Base-by-base conservation (phyloP, 2,888 invertebrate genomes). In the Cantharis nigra region DNA sequence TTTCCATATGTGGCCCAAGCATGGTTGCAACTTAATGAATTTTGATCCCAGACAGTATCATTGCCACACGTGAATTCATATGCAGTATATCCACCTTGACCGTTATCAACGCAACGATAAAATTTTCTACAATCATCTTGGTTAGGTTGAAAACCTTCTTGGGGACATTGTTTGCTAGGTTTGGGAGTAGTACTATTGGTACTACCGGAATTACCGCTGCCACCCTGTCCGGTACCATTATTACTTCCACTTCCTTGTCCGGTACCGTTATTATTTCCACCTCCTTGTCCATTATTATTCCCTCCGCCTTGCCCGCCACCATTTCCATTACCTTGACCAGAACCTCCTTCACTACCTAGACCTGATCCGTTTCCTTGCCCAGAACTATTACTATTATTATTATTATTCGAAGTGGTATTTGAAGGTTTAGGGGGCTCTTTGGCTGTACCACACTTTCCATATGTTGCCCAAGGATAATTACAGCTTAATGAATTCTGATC, bases 51-150 rank as follows among this genome's bases (percentile, higher is more conserved):
- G 11, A 80, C 81, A 14, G 77, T 79, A 11, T 70, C 74, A 10
- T 92, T 91, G 3, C 92, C 93, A 83, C 94, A 94, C 13, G 89
- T 89, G 86, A 94, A 96, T 79, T 94, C 93, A 85, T 93, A 93
- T 87, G 91, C 92, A 70, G 88, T 92, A 82, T 89, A 94, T 4
- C 90, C 89, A 77, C 91, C 91, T 26, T 90, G 88, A 0, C 91
- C 92, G 84, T 91, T 90, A 76, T 90, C 89, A 26, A 95, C 94
- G 87, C 96, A 96, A 81, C 95, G 91, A 85, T 94, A 94, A 88
- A 95, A 96, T 20, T 26, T 49, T 3, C n/a, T 5, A 2, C 63
- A 28, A 9, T 65, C 20, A 9, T 11, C 13, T 63, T 28, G 62
- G 13, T 71, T 9, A 13, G 11, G n/a, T 2, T 71, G 49, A 20